Percentiles rank a stretch among this genome's conserved stretches.
These are phyloP conservation scores for Drosophila neutralis DNA, from an alignment of 2,888 invertebrate species.

Conservation along the genomic window DNA sequence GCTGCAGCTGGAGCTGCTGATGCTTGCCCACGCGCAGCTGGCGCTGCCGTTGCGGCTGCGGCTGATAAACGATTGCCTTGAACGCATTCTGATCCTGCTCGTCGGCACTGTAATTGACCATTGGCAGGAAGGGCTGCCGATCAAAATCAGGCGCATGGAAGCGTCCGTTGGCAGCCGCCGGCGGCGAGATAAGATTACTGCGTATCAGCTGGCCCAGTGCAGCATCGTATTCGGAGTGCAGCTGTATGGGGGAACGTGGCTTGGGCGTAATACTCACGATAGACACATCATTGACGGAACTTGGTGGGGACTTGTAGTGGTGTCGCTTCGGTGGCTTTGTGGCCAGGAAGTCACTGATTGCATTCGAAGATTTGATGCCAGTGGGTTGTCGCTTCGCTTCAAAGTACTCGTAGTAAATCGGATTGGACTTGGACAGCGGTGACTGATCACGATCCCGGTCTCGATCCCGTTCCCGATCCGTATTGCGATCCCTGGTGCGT, in stretches of 20 bases:
- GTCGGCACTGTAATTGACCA: conserved; percentile 86
- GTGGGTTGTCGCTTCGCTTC: conserved; percentile 83
- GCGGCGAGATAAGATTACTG: conserved; percentile 79
- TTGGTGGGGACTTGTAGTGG: conserved; percentile 71
- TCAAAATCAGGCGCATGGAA: conserved; percentile 85
- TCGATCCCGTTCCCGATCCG: conserved; percentile 18
- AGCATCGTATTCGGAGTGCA: conserved; percentile 65
- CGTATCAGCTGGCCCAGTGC: conserved; percentile 85
- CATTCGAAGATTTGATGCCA: conserved; percentile 63
- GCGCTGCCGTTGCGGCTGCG: conserved; percentile 47
- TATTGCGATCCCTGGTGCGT: conserved; percentile 28
- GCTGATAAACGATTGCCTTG: conserved; percentile 82
- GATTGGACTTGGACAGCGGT: conserved; percentile 82
- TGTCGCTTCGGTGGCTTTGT: conserved; percentile 71
- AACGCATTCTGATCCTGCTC: conserved; percentile 83
- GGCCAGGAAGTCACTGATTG: conserved; percentile 73
- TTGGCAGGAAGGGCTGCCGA: conserved; percentile 88
- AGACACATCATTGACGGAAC: conserved; percentile 64
- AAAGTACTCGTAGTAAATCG: conserved; percentile 85
- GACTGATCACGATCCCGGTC: conserved; percentile 37
- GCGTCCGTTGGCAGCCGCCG: conserved; percentile 22
- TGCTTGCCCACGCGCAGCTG: conserved; percentile 18
- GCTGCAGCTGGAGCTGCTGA: conserved; percentile 22
- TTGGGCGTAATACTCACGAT: conserved; percentile 86
- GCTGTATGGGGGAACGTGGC: conserved; percentile 82